Evolutionary conservation across 2,797 vertebrate genomes (phyloP).

Genomic region (Muscicapa striata): DNA sequence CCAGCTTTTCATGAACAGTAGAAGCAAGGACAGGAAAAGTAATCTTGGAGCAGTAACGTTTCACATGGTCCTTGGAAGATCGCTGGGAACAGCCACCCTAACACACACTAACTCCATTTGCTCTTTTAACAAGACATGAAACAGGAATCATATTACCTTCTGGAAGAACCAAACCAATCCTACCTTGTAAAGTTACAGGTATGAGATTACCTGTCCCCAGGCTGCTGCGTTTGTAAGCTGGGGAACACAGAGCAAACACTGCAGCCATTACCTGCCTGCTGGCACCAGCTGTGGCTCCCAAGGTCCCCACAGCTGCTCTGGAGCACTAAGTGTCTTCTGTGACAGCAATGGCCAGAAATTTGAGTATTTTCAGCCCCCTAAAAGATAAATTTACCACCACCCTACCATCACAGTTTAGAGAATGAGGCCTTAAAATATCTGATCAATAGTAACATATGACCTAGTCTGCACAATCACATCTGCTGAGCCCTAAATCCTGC

Average conservation of each 20-base stretch:
- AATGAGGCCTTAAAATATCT: background rate
- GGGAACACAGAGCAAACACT: background rate
- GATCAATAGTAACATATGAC: background rate
- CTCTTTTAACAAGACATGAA: background rate
- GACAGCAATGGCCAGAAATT: accelerated
- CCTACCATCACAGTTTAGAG: background rate
- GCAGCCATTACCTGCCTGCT: background rate
- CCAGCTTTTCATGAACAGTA: conserved; percentile 28
- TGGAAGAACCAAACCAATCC: background rate
- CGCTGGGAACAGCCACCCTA: background rate
- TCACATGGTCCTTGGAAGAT: background rate
- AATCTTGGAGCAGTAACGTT: background rate
- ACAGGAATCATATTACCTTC: background rate
- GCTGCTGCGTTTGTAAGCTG: background rate
- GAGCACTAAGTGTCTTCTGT: background rate
- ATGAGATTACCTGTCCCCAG: background rate
- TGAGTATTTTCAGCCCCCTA: background rate
- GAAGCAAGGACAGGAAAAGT: conserved; percentile 11
- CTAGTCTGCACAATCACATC: background rate
- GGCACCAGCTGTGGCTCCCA: accelerated
- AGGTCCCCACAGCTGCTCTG: background rate
- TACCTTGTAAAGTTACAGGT: background rate
- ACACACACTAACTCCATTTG: background rate
- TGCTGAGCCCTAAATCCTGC: background rate
- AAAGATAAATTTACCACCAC: background rate